phyloP scores from a whole-genome alignment of 2,797 vertebrate genomes.

The Ptychadena robeensis region DNA sequence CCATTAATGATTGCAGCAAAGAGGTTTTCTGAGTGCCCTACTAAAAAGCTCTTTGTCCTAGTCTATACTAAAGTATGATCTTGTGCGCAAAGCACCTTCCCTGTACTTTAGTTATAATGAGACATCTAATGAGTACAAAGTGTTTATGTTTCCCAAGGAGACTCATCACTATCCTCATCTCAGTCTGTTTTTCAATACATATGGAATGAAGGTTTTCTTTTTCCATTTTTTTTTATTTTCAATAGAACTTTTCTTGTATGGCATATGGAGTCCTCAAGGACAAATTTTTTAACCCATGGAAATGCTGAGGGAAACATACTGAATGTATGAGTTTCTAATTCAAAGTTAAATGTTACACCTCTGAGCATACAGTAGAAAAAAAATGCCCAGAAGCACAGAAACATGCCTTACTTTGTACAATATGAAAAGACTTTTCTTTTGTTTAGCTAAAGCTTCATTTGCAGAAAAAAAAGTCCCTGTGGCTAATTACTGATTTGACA shows the following conservation, averaged over 20 bases:
- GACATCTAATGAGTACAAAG: slow-evolving; percentile 76
- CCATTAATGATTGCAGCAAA: slow-evolving; percentile 74
- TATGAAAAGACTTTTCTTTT: slow-evolving; percentile 40
- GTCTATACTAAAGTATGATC: slow-evolving; percentile 74
- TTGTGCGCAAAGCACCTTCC: slow-evolving; percentile 77
- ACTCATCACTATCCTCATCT: slow-evolving; percentile 74
- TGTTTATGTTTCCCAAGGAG: slow-evolving; percentile 80
- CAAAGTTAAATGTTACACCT: slow-evolving; percentile 46
- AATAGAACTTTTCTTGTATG: slow-evolving; percentile 66
- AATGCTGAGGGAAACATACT: slow-evolving; percentile 37
- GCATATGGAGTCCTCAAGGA: slow-evolving; percentile 54
- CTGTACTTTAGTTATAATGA: slow-evolving; percentile 80
- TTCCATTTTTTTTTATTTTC: slow-evolving; percentile 63
- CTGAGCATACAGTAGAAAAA: slow-evolving; percentile 28
- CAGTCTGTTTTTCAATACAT: slow-evolving; percentile 75
- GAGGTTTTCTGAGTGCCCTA: slow-evolving; percentile 75
- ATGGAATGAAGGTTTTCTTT: slow-evolving; percentile 67
- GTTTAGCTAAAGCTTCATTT: slow-evolving; percentile 51
- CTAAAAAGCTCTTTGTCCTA: slow-evolving; percentile 79
- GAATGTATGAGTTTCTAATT: slow-evolving; percentile 48
- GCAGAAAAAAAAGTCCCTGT: slow-evolving; percentile 25
- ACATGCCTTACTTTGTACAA: slow-evolving; percentile 33
- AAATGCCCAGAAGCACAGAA: slow-evolving; percentile 45
- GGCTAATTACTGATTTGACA: slow-evolving; percentile 51
- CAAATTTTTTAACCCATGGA: slow-evolving; percentile 51